Base-by-base conservation (phyloP, 2,888 invertebrate species). In the Exephanes ischioxanthus region DNA sequence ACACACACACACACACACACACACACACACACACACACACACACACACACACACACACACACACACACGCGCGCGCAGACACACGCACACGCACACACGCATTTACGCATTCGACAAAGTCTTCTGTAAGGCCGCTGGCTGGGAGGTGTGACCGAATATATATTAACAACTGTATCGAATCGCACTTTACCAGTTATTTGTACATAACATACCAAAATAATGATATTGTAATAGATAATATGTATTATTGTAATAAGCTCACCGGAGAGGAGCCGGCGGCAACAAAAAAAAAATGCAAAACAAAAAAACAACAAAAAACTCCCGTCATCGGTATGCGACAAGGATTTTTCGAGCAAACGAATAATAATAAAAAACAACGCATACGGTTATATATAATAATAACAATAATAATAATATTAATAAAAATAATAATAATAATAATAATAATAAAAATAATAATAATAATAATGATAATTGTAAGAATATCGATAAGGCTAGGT, bases 181-280 rank as follows among this genome's bases (percentile, higher is more conserved):
- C 83, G 84, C 88, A 86, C 88, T 58, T 85, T 84, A 86, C 87
- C 86, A 86, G 86, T 86, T 87, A 80, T 58, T 83, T 92, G 91
- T 92, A 92, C 86, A 92, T 92, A 92, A 90, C 85, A 90, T 90
- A 92, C 90, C 90, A 90, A 90, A 91, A 91, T 90, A 90, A 90
- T 86, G 88, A 90, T 90, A 93, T 58, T 90, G 92, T 91, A 92
- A 90, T 92, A 92, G 91, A 87, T 78, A 58, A 90, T 90, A 90
- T 89, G 80, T 89, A 90, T 87, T 87, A 87, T 87, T 81, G 90
- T 90, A 89, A 88, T 89, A 91, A 89, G 91, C 89, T 90, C 89
- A 90, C 90, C 55, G 48, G 55, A 68, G 26, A 45, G 72, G 89
- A 88, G 83, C 88, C 87, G 87, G 86, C 89, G 87, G 87, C 88